Conservation (phyloP, 2,113 vertebrate genomes). For the Tauraco erythrolophus region DNA sequence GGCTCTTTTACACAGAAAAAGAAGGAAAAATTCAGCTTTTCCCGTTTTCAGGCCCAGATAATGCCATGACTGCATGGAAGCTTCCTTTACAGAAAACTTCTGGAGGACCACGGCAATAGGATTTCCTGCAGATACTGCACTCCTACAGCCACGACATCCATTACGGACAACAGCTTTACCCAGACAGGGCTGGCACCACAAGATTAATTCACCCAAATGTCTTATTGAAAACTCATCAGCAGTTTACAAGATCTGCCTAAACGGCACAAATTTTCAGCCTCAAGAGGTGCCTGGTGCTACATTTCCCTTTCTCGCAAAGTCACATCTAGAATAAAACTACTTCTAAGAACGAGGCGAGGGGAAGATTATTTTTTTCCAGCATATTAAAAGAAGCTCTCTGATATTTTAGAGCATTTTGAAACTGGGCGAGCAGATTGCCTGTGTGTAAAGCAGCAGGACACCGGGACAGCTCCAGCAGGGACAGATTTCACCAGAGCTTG, state of each 20-base stretch:
- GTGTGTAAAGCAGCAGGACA: background rate
- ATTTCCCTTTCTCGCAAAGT: background rate
- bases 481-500: background rate
- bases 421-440: background rate
- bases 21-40: background rate
- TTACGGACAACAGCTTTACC: background rate
- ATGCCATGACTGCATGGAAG: background rate
- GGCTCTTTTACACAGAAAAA: background rate
- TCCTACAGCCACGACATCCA: background rate
- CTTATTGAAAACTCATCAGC: background rate
- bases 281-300: background rate
- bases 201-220: background rate
- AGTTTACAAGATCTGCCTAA: background rate
- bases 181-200: background rate
- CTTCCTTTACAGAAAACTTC: background rate
- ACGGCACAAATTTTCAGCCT: background rate
- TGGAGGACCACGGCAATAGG: background rate
- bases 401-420: background rate
- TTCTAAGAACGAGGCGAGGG: background rate
- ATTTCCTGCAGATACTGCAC: background rate
- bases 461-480: accelerated
- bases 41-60: background rate
- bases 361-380: background rate
- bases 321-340: background rate
- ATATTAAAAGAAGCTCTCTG: background rate